Conservation (phyloP, 2,797 vertebrate species). For the Sphenopsis melanotis region DNA sequence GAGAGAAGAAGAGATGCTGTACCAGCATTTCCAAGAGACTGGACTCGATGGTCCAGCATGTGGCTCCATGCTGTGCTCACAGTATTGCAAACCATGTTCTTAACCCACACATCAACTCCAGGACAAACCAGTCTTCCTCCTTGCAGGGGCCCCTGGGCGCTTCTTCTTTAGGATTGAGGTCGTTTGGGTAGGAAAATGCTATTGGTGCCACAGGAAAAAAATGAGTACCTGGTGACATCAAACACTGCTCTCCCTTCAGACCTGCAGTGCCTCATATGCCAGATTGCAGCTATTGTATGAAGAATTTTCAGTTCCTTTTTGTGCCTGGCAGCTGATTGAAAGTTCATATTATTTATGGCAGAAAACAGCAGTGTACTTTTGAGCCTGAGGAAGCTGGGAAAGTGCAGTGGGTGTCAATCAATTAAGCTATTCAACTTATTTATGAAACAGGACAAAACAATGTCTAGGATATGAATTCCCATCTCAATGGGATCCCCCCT, state of each 20-base stretch:
- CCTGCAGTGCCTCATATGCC: constrained; percentile 12
- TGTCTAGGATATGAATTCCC: constrained; percentile 65
- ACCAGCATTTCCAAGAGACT: not conserved
- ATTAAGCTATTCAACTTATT: constrained; percentile 69
- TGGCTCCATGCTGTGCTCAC: not conserved
- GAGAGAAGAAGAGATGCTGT: not conserved
- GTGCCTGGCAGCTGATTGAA: constrained; percentile 49
- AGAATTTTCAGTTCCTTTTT: constrained; percentile 54
- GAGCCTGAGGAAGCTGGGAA: constrained; percentile 63
- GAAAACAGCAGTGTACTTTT: constrained; percentile 66
- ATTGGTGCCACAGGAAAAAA: not conserved
- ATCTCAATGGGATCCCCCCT: constrained; percentile 65
- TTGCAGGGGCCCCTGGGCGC: not conserved
- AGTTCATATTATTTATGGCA: constrained; percentile 66
- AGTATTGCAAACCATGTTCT: not conserved
- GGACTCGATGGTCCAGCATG: not conserved
- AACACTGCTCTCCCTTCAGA: not conserved
- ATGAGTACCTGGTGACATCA: constrained; percentile 27
- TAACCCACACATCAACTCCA: not conserved
- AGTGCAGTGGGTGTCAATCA: constrained; percentile 67
- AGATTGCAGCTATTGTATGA: constrained; percentile 61
- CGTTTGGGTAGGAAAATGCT: not conserved
- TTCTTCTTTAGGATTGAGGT: not conserved
- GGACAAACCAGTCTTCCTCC: not conserved
- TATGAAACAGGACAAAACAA: constrained; percentile 70